Conservation (phyloP, 2,888 invertebrate species). For the Caenorhabditis sp. region DNA sequence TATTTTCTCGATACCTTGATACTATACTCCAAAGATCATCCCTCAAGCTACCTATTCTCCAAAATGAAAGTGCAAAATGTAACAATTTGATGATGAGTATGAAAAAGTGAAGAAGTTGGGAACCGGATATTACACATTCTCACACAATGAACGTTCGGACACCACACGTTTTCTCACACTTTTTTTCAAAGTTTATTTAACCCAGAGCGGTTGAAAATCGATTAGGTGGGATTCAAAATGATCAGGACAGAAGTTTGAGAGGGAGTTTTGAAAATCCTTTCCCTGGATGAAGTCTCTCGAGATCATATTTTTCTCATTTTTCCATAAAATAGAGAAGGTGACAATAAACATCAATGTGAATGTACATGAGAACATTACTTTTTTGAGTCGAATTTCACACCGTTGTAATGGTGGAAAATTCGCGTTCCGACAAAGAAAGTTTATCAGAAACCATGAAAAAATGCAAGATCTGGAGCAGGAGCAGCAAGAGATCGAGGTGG, state of each 20-base stretch:
- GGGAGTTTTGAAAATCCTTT: background rate
- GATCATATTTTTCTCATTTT: slow-evolving; percentile 23
- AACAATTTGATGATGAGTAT: slow-evolving; percentile 48
- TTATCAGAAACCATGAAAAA: slow-evolving; percentile 19
- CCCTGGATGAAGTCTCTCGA: background rate
- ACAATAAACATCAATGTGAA: slow-evolving; percentile 26
- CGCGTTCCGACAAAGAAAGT: background rate
- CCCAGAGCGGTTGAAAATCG: background rate
- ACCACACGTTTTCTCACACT: slow-evolving; percentile 9
- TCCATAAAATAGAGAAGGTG: slow-evolving; percentile 15
- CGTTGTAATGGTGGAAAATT: slow-evolving; percentile 20
- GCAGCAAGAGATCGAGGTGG: no score
- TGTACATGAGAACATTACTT: slow-evolving; percentile 34
- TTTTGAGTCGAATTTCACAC: background rate
- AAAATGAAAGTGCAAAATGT: slow-evolving; percentile 40
- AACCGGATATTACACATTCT: slow-evolving; percentile 39
- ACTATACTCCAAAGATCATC: no score
- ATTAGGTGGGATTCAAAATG: background rate
- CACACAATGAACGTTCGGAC: slow-evolving; percentile 36
- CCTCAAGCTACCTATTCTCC: background rate
- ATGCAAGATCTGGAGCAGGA: no score
- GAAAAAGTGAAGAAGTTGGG: slow-evolving; percentile 37
- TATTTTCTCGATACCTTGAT: no score
- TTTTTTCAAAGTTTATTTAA: slow-evolving; percentile 3
- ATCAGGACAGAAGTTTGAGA: background rate